Conservation (phyloP, 2,797 vertebrate genomes). For the Thripadectes ignobilis region DNA sequence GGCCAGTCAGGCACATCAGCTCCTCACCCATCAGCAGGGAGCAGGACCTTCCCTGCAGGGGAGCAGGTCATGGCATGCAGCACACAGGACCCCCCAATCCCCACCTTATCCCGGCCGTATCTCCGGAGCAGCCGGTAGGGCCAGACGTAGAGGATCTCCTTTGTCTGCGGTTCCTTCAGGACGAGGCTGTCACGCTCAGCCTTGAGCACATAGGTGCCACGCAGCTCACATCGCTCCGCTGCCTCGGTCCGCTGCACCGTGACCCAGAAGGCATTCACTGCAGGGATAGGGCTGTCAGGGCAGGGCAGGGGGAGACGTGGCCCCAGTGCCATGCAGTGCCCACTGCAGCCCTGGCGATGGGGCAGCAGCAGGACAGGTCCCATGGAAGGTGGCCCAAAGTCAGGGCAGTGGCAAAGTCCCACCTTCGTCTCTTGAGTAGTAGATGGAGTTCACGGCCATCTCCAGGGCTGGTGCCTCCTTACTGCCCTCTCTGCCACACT, state of each 20-base stretch:
- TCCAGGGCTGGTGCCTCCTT: conserved; percentile 66
- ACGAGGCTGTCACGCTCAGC: conserved; percentile 83
- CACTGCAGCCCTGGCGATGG: rapidly evolving
- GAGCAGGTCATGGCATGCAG: rapidly evolving
- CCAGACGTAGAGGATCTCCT: conserved; percentile 84
- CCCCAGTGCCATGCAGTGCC: not conserved
- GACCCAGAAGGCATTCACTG: conserved; percentile 93
- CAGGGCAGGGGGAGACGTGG: rapidly evolving
- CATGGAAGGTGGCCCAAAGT: rapidly evolving
- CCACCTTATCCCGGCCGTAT: conserved; percentile 93
- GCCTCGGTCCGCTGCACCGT: conserved; percentile 90
- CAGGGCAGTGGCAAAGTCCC: not conserved
- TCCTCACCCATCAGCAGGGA: not conserved
- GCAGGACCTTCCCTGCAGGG: not conserved
- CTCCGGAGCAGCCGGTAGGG: conserved; percentile 93
- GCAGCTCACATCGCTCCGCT: conserved; percentile 87
- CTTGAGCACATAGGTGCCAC: conserved; percentile 86
- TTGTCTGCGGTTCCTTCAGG: conserved; percentile 83
- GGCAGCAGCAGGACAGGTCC: not conserved
- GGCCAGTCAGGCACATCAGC: not conserved
- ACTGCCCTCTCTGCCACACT: not conserved
- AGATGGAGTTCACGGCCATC: conserved; percentile 96
- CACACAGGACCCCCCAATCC: rapidly evolving
- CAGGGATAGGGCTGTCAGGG: not conserved
- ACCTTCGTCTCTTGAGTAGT: conserved; percentile 93